Evolutionary conservation across 35 echinoderm and acorn worm genomes (phyloP).

Genomic region (Amphiura filiformis): DNA sequence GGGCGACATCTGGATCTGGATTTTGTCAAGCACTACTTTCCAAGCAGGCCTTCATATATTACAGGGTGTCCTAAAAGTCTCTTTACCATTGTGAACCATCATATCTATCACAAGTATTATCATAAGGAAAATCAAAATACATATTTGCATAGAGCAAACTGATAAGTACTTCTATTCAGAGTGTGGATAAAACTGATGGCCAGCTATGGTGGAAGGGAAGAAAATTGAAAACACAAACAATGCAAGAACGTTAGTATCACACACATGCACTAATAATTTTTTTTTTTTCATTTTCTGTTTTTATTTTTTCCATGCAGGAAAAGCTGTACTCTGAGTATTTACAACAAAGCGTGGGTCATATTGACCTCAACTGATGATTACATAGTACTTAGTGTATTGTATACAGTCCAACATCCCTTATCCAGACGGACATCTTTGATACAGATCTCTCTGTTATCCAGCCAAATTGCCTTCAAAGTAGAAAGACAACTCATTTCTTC

Average conservation of each 20-base stretch:
- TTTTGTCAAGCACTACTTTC: too few species aligned
- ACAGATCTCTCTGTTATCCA: too few species aligned
- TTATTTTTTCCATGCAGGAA: conserved; percentile 61
- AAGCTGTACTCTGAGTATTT: conserved; percentile 91
- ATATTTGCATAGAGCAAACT: neutral
- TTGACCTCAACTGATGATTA: conserved; percentile 68
- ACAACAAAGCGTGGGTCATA: conserved; percentile 73
- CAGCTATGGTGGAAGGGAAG: neutral
- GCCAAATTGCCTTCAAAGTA: too few species aligned
- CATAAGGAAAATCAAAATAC: too few species aligned
- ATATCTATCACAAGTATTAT: too few species aligned
- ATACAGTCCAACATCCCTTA: too few species aligned
- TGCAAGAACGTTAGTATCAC: neutral
- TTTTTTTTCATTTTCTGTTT: neutral
- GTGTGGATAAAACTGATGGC: neutral
- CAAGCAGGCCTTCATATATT: neutral
- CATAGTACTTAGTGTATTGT: too few species aligned
- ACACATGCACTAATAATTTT: neutral
- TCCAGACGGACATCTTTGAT: too few species aligned
- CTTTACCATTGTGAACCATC: too few species aligned
- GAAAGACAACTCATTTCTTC: too few species aligned
- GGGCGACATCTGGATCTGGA: too few species aligned
- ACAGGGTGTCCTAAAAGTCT: too few species aligned
- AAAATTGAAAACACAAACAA: neutral
- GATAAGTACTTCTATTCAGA: neutral